Conservation (phyloP, 2,113 vertebrate genomes). For the Solenodon paradoxus region DNA sequence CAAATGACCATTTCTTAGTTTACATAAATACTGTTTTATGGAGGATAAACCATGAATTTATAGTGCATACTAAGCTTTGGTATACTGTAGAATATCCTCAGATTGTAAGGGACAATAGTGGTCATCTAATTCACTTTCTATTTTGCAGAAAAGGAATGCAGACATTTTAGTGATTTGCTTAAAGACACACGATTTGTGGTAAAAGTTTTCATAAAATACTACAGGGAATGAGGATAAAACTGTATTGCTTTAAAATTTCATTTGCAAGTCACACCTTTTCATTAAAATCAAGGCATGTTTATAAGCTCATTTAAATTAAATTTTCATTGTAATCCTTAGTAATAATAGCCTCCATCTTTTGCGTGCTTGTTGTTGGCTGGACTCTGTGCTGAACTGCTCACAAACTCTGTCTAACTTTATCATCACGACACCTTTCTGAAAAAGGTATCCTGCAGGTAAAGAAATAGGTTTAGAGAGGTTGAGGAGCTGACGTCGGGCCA, state of each 20-base stretch:
- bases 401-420: neutral
- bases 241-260: neutral
- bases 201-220: neutral
- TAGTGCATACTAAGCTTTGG: neutral
- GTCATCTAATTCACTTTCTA: neutral
- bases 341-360: neutral
- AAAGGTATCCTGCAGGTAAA: neutral
- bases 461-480: neutral
- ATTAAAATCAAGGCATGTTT: neutral
- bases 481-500: neutral
- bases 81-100: neutral
- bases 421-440: neutral
- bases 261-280: neutral
- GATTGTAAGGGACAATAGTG: neutral
- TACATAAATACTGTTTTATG: neutral
- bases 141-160: neutral
- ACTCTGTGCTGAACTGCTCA: neutral
- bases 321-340: neutral
- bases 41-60: neutral
- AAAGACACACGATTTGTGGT: neutral
- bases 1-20: neutral
- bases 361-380: neutral
- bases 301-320: neutral
- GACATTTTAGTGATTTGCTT: neutral
- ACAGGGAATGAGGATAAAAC: neutral